These are phyloP conservation scores for Sylvia atricapilla DNA, from an alignment of 2,113 vertebrate species.

Conservation along the genomic window DNA sequence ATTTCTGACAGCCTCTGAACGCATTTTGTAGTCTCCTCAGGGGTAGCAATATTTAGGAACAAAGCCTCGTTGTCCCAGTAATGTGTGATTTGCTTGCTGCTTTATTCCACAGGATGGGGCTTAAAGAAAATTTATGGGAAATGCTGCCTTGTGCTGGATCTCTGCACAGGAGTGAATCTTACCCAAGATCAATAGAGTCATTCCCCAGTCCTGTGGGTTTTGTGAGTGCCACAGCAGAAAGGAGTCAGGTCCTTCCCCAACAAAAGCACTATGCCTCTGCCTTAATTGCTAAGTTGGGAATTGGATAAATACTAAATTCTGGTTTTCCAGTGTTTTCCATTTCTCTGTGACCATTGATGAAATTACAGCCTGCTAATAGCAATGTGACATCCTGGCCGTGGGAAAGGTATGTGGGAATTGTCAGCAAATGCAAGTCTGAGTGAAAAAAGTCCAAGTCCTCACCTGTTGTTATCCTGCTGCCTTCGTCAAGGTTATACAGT, in stretches of 20 bases:
- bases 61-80: background rate
- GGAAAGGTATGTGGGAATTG: background rate
- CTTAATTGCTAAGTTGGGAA: background rate
- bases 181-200: background rate
- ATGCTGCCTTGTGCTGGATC: constrained; percentile 46
- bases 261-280: background rate
- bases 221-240: background rate
- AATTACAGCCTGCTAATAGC: background rate
- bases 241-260: background rate
- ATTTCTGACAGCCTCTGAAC: background rate
- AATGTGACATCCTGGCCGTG: background rate
- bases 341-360: background rate
- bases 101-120: background rate
- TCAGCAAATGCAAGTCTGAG: background rate
- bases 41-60: background rate
- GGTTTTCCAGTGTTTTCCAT: background rate
- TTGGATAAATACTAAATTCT: background rate
- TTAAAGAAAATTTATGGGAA: background rate
- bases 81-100: background rate
- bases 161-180: constrained; percentile 47
- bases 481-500: background rate
- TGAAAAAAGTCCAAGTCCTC: background rate
- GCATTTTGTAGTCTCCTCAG: background rate
- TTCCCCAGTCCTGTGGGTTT: constrained; percentile 4
- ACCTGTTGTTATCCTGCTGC: background rate